A percentile compares a stretch with the other conserved stretches of the same genome.
Evolutionary conservation across 2,113 vertebrate genomes (phyloP).

Genomic region (Peromyscus maniculatus): DNA sequence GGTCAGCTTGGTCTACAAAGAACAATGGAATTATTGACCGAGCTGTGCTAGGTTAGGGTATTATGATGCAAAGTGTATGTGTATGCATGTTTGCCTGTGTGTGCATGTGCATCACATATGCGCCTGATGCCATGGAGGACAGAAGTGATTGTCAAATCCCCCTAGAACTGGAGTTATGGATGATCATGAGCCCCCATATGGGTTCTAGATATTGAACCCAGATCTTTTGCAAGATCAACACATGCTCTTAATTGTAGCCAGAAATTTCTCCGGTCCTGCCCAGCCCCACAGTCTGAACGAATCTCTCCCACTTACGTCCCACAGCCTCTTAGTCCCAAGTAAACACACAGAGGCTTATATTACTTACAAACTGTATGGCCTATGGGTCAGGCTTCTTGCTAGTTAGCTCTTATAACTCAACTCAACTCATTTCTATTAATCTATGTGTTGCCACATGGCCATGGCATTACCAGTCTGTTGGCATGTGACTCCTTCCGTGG

Average conservation of each 20-base stretch:
- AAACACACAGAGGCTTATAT: too few species aligned
- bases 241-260: background rate
- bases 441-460: too few species aligned
- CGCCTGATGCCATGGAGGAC: background rate
- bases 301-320: too few species aligned
- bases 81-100: background rate
- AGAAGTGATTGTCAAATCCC: background rate
- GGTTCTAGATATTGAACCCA: background rate
- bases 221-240: background rate
- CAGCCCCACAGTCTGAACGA: too few species aligned
- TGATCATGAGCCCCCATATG: background rate
- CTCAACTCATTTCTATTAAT: too few species aligned
- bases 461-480: too few species aligned
- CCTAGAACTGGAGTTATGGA: background rate
- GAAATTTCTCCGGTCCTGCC: too few species aligned
- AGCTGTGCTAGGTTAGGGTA: background rate
- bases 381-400: too few species aligned
- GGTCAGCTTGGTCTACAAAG: background rate
- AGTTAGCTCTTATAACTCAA: too few species aligned
- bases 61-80: background rate
- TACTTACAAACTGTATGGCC: too few species aligned
- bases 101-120: background rate
- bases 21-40: background rate
- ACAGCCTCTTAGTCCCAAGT: too few species aligned
- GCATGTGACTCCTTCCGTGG: too few species aligned